Base-by-base conservation (phyloP, 2,888 invertebrate species). In the Hecatera dysodea region DNA sequence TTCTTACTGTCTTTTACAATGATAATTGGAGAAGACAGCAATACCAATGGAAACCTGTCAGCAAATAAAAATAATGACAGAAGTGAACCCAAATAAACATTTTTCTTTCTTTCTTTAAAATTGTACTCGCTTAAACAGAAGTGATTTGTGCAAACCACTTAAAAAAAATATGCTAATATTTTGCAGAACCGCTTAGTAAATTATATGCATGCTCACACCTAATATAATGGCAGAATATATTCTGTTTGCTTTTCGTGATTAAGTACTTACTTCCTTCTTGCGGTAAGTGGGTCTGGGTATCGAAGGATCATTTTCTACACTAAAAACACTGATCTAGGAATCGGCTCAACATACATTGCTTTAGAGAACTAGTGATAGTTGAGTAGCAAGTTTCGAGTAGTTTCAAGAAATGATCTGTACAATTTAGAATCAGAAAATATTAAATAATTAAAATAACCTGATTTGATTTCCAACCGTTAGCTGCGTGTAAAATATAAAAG, bases 401-500 rank as follows among this genome's bases (percentile, higher is more conserved):
- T 57, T 8, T 71, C n/a, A 15, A 15, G 5, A 48, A 36, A 39
- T 53, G 29, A 22, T 52, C 27, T 52, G 11, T 19, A 42, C 3
- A 11, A 15, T 72, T 42, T 55, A 42, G 1, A 24, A 33, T 53
- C 39, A 77, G 61, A 46, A 50, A 52, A 29, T 50, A 61, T 52
- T 64, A 29, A 65, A 27, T 67, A 71, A 70, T 64, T 15, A 70
- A 59, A 29, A n/a, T 77, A 87, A 87, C 88, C 87, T 86, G 81
- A 61, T 74, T 76, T 53, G 27, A 59, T 70, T 76, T 84, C 87
- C 85, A 72, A 68, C 69, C 56, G 59, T 72, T 62, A 39, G 86
- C 86, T 87, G 88, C 78, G 71, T 80, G 73, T 62, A 80, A 80
- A 79, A 74, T 74, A 68, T 55, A 67, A 70, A 74, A 62, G 66